These are phyloP conservation scores for Ormyrus pomaceus DNA, from an alignment of 2,888 invertebrate genomes.

Conservation along the genomic window DNA sequence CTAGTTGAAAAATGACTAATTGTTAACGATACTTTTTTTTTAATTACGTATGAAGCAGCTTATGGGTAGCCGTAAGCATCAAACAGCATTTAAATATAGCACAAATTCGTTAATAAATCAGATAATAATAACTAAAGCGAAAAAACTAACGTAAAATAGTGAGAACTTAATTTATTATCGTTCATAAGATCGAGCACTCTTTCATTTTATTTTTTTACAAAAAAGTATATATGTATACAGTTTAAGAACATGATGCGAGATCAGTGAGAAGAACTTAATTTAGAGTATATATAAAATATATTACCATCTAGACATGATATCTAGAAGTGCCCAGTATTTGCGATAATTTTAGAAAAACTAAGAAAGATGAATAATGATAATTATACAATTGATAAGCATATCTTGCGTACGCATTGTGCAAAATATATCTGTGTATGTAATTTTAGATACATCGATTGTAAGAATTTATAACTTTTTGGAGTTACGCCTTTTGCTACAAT, in stretches of 20 bases:
- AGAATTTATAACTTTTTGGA: constrained; percentile 77
- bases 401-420: constrained; percentile 27
- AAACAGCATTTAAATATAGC: constrained; percentile 42
- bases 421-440: constrained; percentile 5
- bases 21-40: neutral
- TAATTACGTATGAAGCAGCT: neutral
- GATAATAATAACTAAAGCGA: neutral
- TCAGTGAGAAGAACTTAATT: neutral
- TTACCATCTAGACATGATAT: constrained; percentile 37
- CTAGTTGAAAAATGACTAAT: neutral
- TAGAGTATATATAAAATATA: constrained; percentile 1
- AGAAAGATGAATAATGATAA: constrained; percentile 26
- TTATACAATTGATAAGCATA: constrained; percentile 42
- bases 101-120: constrained; percentile 38
- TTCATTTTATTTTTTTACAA: constrained; percentile 51
- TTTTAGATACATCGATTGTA: constrained; percentile 1
- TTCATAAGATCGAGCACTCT: constrained; percentile 47
- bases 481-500: too few species aligned
- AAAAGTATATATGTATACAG: constrained; percentile 11
- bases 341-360: constrained; percentile 40
- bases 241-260: neutral
- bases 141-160: constrained; percentile 17
- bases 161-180: constrained; percentile 32
- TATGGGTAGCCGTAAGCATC: constrained; percentile 1
- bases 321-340: constrained; percentile 53